A percentile compares a stretch with the other conserved stretches of the same genome.
phyloP scores from a whole-genome alignment of 37 sponge, comb jelly and placozoan genomes.

The Eunapius fragilis region DNA sequence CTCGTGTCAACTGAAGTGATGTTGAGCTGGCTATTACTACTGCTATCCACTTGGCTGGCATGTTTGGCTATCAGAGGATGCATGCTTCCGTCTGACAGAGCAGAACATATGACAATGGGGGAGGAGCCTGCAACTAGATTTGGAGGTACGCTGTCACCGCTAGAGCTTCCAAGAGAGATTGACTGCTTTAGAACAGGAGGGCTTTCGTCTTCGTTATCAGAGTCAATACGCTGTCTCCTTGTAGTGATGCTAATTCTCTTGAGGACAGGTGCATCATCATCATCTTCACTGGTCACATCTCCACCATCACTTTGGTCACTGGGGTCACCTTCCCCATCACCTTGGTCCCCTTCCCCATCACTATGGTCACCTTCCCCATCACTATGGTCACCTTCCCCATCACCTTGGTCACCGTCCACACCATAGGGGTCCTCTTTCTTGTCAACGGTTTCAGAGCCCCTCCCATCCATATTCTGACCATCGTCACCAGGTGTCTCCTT shows the following conservation, averaged over 20 bases:
- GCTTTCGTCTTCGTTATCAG: conserved; percentile 27
- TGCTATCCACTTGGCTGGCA: not conserved
- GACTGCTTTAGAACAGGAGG: not conserved
- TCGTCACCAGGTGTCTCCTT: not conserved
- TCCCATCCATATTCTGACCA: not conserved
- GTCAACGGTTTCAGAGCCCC: not conserved
- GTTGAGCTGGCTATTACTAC: not conserved
- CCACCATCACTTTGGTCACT: conserved; percentile 13
- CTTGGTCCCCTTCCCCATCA: conserved; percentile 11
- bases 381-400: not conserved
- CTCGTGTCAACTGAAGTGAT: not conserved
- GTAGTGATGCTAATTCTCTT: not conserved
- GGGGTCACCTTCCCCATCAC: not conserved
- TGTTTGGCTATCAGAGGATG: not conserved
- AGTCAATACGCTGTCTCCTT: conserved; percentile 34
- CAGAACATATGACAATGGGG: not conserved
- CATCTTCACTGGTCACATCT: not conserved
- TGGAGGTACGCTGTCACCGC: not conserved
- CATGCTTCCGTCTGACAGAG: not conserved
- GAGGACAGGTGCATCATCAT: not conserved
- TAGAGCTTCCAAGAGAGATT: not conserved
- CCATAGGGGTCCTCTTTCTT: conserved; percentile 21
- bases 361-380: conserved; percentile 7
- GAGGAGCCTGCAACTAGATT: not conserved
- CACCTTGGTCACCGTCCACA: conserved; percentile 19